Evolutionary conservation across 2,888 invertebrate genomes (phyloP).

Genomic region (Pachycephus smyrnensis): DNA sequence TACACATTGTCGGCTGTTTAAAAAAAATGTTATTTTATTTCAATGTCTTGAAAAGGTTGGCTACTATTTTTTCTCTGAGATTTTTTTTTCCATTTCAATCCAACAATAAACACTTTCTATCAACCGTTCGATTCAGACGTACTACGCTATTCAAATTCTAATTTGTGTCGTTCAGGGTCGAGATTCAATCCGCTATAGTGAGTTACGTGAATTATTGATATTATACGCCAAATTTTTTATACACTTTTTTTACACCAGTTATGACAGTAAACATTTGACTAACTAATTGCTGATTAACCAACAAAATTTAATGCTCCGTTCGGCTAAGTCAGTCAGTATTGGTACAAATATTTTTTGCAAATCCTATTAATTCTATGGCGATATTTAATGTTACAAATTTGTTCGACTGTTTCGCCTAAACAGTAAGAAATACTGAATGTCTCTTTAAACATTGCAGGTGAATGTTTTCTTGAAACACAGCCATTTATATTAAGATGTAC

Average conservation of each 20-base stretch:
- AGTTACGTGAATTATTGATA: neutral
- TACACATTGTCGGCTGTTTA: neutral
- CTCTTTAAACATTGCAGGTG: neutral
- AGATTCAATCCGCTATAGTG: neutral
- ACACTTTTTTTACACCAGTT: neutral
- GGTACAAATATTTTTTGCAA: neutral
- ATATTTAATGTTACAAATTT: neutral
- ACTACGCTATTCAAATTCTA: neutral
- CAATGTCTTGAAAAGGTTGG: too few relatives aligned
- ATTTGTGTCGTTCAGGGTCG: neutral
- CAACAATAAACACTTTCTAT: neutral
- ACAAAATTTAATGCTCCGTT: neutral
- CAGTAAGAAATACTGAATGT: neutral
- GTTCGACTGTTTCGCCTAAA: too few relatives aligned
- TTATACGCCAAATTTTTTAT: neutral
- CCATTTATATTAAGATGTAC: neutral
- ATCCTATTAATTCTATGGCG: constrained; percentile 7
- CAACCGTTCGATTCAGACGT: neutral
- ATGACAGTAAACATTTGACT: neutral
- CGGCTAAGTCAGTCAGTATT: neutral
- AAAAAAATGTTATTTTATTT: neutral
- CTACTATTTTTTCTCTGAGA: neutral
- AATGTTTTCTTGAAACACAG: neutral
- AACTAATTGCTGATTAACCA: constrained; percentile 8
- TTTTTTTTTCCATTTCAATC: neutral